These are phyloP conservation scores for Limenitis camilla DNA, from an alignment of 2,888 invertebrate species.

Conservation along the genomic window DNA sequence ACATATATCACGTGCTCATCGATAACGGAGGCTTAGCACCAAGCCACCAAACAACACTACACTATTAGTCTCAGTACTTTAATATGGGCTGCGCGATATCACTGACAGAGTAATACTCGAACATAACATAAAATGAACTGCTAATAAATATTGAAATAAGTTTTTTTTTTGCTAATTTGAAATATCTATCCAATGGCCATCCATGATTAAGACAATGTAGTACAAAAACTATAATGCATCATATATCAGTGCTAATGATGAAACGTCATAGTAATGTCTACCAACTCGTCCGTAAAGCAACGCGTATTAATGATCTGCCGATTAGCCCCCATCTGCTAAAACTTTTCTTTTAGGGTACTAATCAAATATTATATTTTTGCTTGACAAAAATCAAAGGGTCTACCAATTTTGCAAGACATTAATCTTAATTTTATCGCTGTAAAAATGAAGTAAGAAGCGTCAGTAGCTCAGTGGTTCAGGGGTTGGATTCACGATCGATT, in stretches of 20 bases:
- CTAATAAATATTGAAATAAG: no score
- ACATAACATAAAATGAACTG: no score
- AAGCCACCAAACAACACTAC: no score
- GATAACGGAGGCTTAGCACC: no score
- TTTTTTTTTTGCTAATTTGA: no score
- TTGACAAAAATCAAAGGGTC: background rate
- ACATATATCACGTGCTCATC: no score
- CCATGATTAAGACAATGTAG: constrained; percentile 15
- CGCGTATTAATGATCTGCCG: constrained; percentile 64
- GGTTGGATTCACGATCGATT: no score
- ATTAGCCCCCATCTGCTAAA: constrained; percentile 64
- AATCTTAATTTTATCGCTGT: background rate
- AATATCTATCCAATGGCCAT: background rate
- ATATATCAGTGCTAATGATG: constrained; percentile 64
- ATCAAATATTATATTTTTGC: constrained; percentile 26
- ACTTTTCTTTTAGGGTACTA: constrained; percentile 36
- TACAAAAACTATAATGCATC: constrained; percentile 32
- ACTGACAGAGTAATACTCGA: no score
- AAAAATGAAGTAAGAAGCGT: no score
- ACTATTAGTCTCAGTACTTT: no score
- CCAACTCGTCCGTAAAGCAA: constrained; percentile 57
- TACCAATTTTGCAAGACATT: background rate
- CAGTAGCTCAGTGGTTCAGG: no score
- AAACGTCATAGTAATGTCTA: constrained; percentile 45
- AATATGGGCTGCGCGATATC: no score